phyloP scores from a whole-genome alignment of 2,113 vertebrate genomes.

The Pachyramphus minor region DNA sequence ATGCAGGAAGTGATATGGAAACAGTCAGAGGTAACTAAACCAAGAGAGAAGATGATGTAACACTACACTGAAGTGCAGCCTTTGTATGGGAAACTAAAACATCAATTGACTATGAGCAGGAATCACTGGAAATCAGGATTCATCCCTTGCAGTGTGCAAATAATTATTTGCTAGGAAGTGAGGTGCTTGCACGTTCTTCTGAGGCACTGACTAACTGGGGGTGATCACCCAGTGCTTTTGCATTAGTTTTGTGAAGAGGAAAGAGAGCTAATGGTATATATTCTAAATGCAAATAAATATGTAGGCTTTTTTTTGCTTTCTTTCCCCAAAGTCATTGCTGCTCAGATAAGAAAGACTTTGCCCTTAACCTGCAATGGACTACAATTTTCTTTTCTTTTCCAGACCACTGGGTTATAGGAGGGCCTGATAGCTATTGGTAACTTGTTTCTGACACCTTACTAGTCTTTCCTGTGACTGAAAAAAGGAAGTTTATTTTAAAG shows the following conservation, averaged over 20 bases:
- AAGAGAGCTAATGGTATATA: not conserved
- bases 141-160: not conserved
- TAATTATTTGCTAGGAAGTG: not conserved
- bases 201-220: not conserved
- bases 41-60: not conserved
- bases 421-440: not conserved
- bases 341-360: not conserved
- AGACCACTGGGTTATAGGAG: not conserved
- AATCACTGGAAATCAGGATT: not conserved
- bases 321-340: not conserved
- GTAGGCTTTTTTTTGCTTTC: accelerated
- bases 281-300: not conserved
- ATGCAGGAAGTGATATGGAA: not conserved
- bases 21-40: not conserved
- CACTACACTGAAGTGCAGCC: not conserved
- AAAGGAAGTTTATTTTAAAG: not conserved
- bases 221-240: not conserved
- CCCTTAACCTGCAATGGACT: not conserved
- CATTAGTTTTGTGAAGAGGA: not conserved
- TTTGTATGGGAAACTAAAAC: not conserved
- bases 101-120: accelerated
- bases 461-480: not conserved
- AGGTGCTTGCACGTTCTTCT: not conserved
- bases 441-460: not conserved
- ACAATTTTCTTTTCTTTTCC: not conserved